Base-by-base conservation (phyloP, 2,888 invertebrate genomes). In the Toxonevra muliebris region DNA sequence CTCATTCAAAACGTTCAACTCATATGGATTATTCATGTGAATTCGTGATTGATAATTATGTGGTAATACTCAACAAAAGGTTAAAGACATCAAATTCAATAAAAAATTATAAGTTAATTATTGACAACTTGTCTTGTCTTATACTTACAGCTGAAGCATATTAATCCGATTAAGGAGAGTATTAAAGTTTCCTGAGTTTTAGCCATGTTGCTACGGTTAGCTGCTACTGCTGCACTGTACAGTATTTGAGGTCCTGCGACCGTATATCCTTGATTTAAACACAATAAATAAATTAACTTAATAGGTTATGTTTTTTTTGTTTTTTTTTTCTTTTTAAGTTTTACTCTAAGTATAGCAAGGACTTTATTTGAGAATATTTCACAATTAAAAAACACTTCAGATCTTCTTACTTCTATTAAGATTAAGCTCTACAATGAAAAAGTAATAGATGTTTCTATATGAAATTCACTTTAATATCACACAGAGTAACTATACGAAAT, bases 71-170 rank as follows among this genome's bases (percentile, higher is more conserved):
- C n/a, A n/a, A 8, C 13, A 13, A 48, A 48, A 48, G 50, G 50
- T 48, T 48, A 48, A 13, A n/a, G 20, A 52, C 30, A 30, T 30
- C 30, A 30, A 2, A 30, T 30, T 7, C n/a, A n/a, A n/a, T n/a
- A n/a, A n/a, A 30, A 30, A 30, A 4, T 30, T 7, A 30, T 4
- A 30, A 30, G 30, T 30, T 30, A 30, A 30, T 30, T 30, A 30
- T 30, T 30, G 30, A 30, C 30, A 30, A 7, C 55, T 67, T 48
- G 55, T 13, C 45, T 63, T 40, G 30, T 15, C 11, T n/a, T 61
- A 74, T 79, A 80, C 80, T 80, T 79, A 80, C 80, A 77, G 71
- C 79, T 76, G 68, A 80, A 75, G 73, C 76, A 77, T 73, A 78
- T 74, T 76, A 80, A 76, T 74, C 72, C 72, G 64, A 67, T 65